Base-by-base conservation (phyloP, 2,113 vertebrate species). In the Bambusicola thoracicus region DNA sequence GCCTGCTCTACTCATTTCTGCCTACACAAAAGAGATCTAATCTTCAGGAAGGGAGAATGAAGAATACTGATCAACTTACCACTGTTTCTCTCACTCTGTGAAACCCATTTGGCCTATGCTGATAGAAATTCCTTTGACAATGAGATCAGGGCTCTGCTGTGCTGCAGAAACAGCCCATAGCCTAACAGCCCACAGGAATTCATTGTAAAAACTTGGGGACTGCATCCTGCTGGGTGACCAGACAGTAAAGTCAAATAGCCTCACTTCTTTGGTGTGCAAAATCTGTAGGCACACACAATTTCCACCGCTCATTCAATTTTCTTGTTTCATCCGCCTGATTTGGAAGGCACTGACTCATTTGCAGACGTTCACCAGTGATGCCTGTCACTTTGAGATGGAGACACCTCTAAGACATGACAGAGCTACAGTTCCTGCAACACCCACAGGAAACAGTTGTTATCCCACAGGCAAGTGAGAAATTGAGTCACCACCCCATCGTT, bases 381-480 rank as follows among this genome's bases (percentile, higher is more conserved):
- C 75, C 87, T 92, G 91, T 94, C 92, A 87, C 1, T 16, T 32
- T 20, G 59, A 91, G 63, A 69, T 85, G 86, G 67, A 95, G 84
- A 91, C 87, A 82, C 70, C 81, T 92, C 75, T 70, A 77, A 75
- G 89, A 93, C 75, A 82, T 40, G 87, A 87, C 89, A 94, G 84
- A 89, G 87, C 67, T 74, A 30, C 1, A 89, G 55, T 70, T 84
- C 92, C 91, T 49, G 51, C 75, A 96, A 91, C 91, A 4, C 94
- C 91, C 91, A 89, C 91, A 89, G 73, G 69, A 95, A 92, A 90
- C 85, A 93, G 93, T 95, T 95, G 90, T 81, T 82, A 94, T 85
- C 70, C 87, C 79, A 89, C 91, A 92, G 67, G n/a, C 92, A 92
- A 94, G 94, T 77, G 92, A 89, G 95, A 95, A 96, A 76, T 55